Evolutionary conservation across 1,140 invertebrate species (phyloP), one percentile per base, ranked within the genome.

Genomic region (Dendroctonus valens): DNA sequence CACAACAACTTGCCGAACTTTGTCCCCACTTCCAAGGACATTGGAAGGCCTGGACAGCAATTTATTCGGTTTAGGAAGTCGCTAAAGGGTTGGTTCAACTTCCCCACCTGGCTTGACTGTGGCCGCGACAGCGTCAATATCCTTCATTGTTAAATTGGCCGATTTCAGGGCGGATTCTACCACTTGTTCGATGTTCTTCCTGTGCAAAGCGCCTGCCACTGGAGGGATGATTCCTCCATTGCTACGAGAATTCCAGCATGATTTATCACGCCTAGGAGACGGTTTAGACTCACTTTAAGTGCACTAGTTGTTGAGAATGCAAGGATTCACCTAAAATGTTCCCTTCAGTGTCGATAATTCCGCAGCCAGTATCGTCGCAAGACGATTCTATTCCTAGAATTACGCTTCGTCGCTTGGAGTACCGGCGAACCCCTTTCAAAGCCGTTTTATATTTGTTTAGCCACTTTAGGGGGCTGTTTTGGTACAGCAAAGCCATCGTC

Each of bases 311-410:
- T 79, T 96, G 93, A 9, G 92, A 94, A 74, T 87, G 77, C 51
- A 91, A 75, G 46, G 87, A 83, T 81, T 98, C 92, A 12, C 91
- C 90, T 40, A 94, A 75, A 65, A 98, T 83, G 63, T 83, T 82
- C 41, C 91, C 89, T 54, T 82, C 70, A 6, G 80, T 81, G 78
- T 91, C 82, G 3, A 98, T 87, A 72, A 99, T 84, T 51, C 93
- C 96, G 74, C 90, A 90, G 54, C 93, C 96, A 5, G 96, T 98
- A 77, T 99, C 97, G 84, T 99, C 97, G 80, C 95, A 98, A 71
- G 95, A 98, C n/a, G 94, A 97, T 86, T 99, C 97, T 70, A 99
- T 97, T 7, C 96, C 97, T 66, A 98, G 79, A 50, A 96, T 81
- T 37, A 74, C 38, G 15, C 12, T 15, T 52, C 37, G n/a, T 14